Evolutionary conservation across 1,140 invertebrate genomes (phyloP).

Genomic region (Aphelinus atriplicis): DNA sequence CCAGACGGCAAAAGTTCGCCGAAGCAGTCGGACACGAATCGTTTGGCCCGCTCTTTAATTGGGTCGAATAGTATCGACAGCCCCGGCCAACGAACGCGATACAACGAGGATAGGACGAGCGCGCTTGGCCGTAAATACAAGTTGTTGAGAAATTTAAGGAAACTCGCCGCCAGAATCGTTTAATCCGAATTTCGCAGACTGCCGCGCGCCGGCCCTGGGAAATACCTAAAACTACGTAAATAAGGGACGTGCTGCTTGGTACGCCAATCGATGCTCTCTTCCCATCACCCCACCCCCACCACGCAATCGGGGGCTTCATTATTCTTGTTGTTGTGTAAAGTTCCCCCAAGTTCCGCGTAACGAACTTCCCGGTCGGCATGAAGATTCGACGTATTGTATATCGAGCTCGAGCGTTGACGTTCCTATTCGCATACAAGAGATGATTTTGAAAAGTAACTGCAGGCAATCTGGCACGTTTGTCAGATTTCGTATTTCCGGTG

Average conservation of each 20-base stretch:
- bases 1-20: not conserved
- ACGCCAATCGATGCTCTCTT: not conserved
- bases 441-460: too few relatives aligned
- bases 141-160: slow-evolving; percentile 26
- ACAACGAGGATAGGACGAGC: not conserved
- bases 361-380: not conserved
- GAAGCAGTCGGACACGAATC: not conserved
- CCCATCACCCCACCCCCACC: not conserved
- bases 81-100: not conserved
- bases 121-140: slow-evolving; percentile 9
- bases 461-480: too few relatives aligned
- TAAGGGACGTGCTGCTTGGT: not conserved
- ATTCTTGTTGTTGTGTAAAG: not conserved
- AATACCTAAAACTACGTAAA: not conserved
- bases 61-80: slow-evolving; percentile 34
- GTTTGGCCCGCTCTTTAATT: slow-evolving; percentile 22
- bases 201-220: too few relatives aligned
- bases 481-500: too few relatives aligned
- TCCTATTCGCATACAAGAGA: too few relatives aligned
- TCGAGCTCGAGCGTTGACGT: too few relatives aligned
- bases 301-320: not conserved
- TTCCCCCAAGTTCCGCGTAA: not conserved
- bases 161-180: slow-evolving; percentile 19
- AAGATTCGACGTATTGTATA: too few relatives aligned
- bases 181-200: slow-evolving; percentile 16